phyloP scores from a whole-genome alignment of 2,113 vertebrate species.

The Solea senegalensis region DNA sequence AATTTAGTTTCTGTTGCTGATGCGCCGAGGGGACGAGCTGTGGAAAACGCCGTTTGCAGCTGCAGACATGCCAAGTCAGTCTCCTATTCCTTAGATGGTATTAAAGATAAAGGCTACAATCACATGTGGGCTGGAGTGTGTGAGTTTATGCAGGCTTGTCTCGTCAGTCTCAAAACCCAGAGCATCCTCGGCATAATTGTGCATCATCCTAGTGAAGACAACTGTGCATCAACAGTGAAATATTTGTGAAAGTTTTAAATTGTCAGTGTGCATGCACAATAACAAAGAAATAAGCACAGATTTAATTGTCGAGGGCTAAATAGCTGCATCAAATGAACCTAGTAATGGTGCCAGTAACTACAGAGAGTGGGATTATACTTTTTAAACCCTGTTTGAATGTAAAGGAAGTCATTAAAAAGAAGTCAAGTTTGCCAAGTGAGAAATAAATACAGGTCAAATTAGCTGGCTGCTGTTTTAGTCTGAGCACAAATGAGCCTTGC shows the following conservation, averaged over 20 bases:
- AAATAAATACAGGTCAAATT: conserved; percentile 3
- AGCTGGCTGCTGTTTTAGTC: conserved; percentile 13
- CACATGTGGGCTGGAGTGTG: conserved; percentile 38
- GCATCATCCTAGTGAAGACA: conserved; percentile 24
- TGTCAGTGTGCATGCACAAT: too few relatives aligned
- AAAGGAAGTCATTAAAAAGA: conserved; percentile 16
- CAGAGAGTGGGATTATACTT: background rate
- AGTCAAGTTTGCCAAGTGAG: conserved; percentile 15
- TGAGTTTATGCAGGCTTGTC: conserved; percentile 34
- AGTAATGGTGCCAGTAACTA: background rate
- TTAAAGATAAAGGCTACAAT: conserved; percentile 60
- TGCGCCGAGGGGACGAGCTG: conserved; percentile 64
- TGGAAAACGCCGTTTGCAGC: conserved; percentile 66
- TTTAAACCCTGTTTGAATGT: conserved; percentile 2
- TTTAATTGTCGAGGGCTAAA: too few relatives aligned
- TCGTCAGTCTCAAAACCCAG: conserved; percentile 44
- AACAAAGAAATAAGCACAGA: too few relatives aligned
- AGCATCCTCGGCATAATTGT: conserved; percentile 28
- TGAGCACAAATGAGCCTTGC: conserved; percentile 43
- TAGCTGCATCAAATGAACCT: too few relatives aligned
- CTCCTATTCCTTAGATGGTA: conserved; percentile 82
- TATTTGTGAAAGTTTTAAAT: too few relatives aligned
- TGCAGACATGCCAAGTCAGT: conserved; percentile 64
- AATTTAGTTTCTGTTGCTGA: conserved; percentile 52
- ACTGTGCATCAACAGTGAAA: background rate